A percentile compares a stretch with the other conserved stretches of the same genome.
These are phyloP conservation scores for Sturnus vulgaris DNA, from an alignment of 2,113 vertebrate genomes.

Conservation along the genomic window DNA sequence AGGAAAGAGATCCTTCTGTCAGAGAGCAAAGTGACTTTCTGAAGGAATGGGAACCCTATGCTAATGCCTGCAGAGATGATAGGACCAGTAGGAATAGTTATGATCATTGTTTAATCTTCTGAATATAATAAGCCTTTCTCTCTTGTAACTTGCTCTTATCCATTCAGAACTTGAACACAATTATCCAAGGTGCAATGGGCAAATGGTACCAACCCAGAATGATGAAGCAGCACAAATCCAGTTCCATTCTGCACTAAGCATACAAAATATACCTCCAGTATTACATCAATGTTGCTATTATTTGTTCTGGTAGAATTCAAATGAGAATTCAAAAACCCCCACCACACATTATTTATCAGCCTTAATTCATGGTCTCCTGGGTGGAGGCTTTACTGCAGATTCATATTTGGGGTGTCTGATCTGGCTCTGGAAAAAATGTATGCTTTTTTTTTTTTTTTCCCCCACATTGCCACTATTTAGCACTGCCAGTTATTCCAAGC, in stretches of 20 bases:
- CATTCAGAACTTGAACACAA: not conserved
- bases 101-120: not conserved
- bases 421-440: not conserved
- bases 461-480: not conserved
- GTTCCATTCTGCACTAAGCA: not conserved
- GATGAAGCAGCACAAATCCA: not conserved
- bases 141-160: not conserved
- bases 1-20: not conserved
- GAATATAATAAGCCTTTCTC: not conserved
- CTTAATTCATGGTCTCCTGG: not conserved
- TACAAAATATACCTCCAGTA: not conserved
- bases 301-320: not conserved
- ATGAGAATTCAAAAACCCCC: not conserved
- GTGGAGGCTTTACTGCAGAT: not conserved
- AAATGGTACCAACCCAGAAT: not conserved
- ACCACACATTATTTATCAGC: not conserved
- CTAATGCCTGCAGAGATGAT: conserved; percentile 10
- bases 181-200: not conserved
- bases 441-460: too few species aligned
- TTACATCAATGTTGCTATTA: not conserved
- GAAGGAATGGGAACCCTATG: not conserved
- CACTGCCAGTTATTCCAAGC: not conserved
- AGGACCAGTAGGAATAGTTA: not conserved
- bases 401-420: not conserved
- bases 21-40: not conserved